A percentile compares a stretch with the other conserved stretches of the same genome.
Evolutionary conservation across 92 coral and sea anemone species (phyloP).

Genomic region (Zoanthus sociatus): DNA sequence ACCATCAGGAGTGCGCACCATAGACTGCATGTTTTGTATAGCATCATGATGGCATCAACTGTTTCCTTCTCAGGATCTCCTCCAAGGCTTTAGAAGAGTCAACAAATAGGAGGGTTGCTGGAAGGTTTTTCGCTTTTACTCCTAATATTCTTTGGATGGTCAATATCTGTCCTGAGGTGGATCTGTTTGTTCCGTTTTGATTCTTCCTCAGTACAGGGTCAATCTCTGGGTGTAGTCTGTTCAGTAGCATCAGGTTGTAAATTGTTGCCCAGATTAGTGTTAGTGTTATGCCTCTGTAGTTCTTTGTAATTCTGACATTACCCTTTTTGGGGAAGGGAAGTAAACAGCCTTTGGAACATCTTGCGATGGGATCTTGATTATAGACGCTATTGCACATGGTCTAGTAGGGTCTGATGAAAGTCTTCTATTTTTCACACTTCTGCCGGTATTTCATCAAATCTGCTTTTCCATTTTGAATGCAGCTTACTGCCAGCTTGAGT

Average conservation of each 20-base stretch:
- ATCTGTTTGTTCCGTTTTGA: neutral
- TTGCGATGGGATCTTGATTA: neutral
- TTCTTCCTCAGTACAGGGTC: neutral
- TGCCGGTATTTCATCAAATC: neutral
- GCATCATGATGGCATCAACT: too few species aligned
- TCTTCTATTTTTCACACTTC: neutral
- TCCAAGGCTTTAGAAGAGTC: conserved; percentile 40
- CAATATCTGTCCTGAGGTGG: neutral
- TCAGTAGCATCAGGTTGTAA: neutral
- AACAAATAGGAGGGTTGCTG: neutral
- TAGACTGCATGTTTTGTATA: too few species aligned
- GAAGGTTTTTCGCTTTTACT: neutral
- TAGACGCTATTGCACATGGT: neutral
- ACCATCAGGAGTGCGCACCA: too few species aligned
- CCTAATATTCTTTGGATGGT: neutral
- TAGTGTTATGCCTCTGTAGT: neutral
- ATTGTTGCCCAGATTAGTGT: neutral
- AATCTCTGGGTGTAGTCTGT: neutral
- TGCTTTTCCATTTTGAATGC: neutral
- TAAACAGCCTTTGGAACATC: neutral
- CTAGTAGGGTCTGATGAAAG: neutral
- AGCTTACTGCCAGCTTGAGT: neutral
- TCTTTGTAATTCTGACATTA: neutral
- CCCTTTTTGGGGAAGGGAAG: conserved; percentile 11
- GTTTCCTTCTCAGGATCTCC: neutral